Percentiles rank a stretch among this genome's conserved stretches.
Conservation (phyloP, 2,888 invertebrate species). For the Acheta domesticus region DNA sequence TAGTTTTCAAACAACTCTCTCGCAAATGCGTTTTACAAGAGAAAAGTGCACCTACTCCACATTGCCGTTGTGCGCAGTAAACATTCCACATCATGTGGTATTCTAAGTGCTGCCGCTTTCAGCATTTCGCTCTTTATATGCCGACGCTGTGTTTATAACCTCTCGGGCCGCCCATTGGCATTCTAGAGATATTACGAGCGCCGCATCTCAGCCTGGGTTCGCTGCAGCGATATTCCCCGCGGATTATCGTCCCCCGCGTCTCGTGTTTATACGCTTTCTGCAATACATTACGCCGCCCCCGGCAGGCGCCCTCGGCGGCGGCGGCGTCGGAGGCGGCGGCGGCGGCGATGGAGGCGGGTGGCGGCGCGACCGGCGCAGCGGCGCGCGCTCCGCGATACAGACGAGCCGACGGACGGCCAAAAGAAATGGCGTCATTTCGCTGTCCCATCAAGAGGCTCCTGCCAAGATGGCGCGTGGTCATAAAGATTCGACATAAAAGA, state of each 20-base stretch:
- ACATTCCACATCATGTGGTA: neutral
- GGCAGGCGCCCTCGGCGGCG: neutral
- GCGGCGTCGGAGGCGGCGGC: neutral
- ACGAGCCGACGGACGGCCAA: neutral
- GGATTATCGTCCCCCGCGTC: conserved; percentile 1
- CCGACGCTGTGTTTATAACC: neutral
- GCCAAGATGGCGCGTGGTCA: conserved; percentile 18
- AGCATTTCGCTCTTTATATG: neutral
- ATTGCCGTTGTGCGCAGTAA: too few relatives aligned
- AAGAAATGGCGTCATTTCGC: neutral
- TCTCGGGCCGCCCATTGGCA: neutral
- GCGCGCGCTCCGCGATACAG: neutral
- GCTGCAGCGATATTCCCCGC: conserved; percentile 5
- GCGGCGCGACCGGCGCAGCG: neutral
- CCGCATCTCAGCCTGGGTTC: neutral
- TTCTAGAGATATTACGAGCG: neutral
- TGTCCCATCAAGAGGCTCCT: conserved; percentile 9
- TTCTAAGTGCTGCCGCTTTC: conserved; percentile 5
- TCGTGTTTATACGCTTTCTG: conserved; percentile 18
- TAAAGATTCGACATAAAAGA: conserved; percentile 18
- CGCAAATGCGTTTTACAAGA: too few relatives aligned
- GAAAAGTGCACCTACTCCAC: too few relatives aligned
- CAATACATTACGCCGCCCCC: conserved; percentile 9
- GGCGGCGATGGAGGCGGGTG: neutral
- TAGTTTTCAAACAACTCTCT: too few relatives aligned